These are phyloP conservation scores for Trachops cirrhosus DNA, from an alignment of 2,797 vertebrate genomes.

Conservation along the genomic window DNA sequence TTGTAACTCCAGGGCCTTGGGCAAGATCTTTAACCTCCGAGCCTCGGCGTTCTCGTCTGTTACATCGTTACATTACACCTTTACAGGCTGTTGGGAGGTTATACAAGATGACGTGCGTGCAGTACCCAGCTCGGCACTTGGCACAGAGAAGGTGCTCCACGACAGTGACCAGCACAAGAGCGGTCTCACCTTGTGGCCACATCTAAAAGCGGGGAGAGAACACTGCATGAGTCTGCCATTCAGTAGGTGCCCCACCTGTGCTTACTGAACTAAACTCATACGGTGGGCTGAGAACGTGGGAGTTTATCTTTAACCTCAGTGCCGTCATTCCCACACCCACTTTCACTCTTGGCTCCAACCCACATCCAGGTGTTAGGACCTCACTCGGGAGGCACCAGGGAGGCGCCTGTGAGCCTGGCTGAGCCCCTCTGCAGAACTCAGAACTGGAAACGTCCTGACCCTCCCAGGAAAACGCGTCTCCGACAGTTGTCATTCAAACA, in stretches of 20 bases:
- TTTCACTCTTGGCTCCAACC: not conserved
- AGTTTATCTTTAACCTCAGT: not conserved
- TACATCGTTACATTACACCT: not conserved
- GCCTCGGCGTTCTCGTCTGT: not conserved
- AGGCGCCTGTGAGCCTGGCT: not conserved
- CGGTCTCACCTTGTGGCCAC: not conserved
- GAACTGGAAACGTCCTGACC: not conserved
- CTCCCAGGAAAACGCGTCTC: not conserved
- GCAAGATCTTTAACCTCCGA: not conserved
- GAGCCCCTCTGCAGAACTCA: not conserved
- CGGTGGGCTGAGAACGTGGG: not conserved
- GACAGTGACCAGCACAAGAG: not conserved
- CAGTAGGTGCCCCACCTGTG: not conserved
- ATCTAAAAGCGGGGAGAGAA: not conserved
- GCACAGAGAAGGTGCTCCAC: not conserved
- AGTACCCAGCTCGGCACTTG: not conserved
- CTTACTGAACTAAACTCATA: not conserved
- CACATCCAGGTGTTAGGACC: constrained; percentile 7
- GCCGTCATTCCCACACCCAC: not conserved
- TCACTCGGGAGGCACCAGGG: not conserved
- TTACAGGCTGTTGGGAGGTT: not conserved
- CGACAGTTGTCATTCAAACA: not conserved
- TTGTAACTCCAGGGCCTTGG: not conserved
- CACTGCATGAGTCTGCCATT: not conserved
- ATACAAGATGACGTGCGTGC: not conserved